A percentile compares a stretch with the other conserved stretches of the same genome.
phyloP scores from a whole-genome alignment of 2,113 vertebrate species.

The Rhynchomys soricoides region DNA sequence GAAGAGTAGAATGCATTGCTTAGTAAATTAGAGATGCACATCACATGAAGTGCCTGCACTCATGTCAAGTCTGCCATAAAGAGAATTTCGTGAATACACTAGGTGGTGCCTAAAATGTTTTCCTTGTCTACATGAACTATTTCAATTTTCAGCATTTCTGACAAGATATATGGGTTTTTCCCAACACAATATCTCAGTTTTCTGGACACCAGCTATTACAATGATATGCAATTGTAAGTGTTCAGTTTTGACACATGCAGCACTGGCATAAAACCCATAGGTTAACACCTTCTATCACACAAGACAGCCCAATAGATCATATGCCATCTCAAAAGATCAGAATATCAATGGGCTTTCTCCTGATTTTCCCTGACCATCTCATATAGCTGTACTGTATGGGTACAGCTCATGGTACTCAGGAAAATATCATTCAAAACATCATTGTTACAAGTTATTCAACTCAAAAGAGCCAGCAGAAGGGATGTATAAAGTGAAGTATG shows the following conservation, averaged over 20 bases:
- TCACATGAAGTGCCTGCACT: conserved; percentile 48
- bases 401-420: not conserved
- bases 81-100: conserved; percentile 9
- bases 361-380: not conserved
- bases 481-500: not conserved
- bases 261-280: not conserved
- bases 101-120: conserved; percentile 52
- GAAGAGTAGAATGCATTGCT: conserved; percentile 36
- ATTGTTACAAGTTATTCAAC: not conserved
- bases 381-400: too few relatives aligned
- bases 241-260: not conserved
- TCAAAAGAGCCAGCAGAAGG: not conserved
- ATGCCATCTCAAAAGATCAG: not conserved
- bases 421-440: not conserved
- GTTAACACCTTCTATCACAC: not conserved
- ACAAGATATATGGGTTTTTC: not conserved
- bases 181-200: not conserved
- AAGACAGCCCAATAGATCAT: not conserved
- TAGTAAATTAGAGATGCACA: conserved; percentile 37
- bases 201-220: not conserved
- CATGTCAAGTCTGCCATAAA: not conserved
- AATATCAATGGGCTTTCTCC: not conserved
- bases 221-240: not conserved
- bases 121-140: not conserved
- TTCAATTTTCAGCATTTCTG: not conserved